phyloP scores from a whole-genome alignment of 2,113 vertebrate species.

The Haliaeetus leucogaster region DNA sequence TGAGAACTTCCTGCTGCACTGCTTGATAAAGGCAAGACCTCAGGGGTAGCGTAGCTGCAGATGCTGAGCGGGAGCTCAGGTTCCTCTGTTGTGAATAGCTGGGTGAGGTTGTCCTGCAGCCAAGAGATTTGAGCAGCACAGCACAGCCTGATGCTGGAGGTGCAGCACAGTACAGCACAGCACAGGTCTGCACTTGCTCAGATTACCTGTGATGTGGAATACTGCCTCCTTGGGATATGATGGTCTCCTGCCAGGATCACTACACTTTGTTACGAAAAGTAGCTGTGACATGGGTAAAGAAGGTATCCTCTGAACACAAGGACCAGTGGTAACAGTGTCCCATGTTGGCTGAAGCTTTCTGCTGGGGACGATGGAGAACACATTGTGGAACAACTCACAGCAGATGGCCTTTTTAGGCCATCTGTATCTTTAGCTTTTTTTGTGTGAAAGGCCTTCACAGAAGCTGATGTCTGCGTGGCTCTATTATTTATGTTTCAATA shows the following conservation, averaged over 20 bases:
- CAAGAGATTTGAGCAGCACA: background rate
- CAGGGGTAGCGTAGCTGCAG: accelerated
- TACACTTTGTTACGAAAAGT: background rate
- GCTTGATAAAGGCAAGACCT: background rate
- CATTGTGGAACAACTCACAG: background rate
- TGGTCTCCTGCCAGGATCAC: background rate
- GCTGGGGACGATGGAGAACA: background rate
- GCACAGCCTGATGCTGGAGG: background rate
- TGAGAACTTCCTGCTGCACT: background rate
- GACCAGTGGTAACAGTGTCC: background rate
- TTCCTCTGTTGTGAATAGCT: background rate
- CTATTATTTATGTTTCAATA: background rate
- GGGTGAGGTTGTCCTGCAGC: background rate
- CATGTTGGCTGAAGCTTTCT: background rate
- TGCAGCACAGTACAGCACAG: background rate
- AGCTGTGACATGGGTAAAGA: background rate
- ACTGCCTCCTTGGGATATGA: background rate
- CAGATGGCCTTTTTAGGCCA: background rate
- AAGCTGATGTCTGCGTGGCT: background rate
- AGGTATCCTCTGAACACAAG: background rate
- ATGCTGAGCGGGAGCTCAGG: background rate
- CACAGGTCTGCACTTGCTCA: background rate
- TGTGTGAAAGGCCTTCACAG: background rate
- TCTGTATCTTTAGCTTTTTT: background rate
- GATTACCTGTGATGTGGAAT: background rate